phyloP scores from a whole-genome alignment of 2,113 vertebrate genomes.

The Zosterops borbonicus region DNA sequence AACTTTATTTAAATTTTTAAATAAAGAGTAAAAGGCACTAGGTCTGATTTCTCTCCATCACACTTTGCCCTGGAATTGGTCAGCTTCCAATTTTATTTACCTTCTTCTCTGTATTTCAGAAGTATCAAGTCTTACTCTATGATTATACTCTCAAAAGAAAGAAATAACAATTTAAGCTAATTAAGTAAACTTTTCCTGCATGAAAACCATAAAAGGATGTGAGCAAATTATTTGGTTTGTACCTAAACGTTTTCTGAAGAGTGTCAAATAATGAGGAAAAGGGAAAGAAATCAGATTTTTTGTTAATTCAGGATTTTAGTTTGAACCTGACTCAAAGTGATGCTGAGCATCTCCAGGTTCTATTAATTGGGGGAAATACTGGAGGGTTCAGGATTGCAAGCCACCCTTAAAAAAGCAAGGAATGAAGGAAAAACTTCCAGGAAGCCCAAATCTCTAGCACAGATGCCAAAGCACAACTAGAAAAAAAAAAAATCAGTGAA shows the following conservation, averaged over 20 bases:
- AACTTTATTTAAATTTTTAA: background rate
- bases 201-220: background rate
- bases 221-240: background rate
- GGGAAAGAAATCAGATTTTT: background rate
- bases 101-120: background rate
- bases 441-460: accelerated
- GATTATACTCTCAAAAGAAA: background rate
- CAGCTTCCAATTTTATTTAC: background rate
- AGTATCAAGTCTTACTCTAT: background rate
- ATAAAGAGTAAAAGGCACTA: background rate
- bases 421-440: background rate
- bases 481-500: background rate
- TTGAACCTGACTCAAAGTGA: background rate
- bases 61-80: background rate
- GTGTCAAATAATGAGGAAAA: background rate
- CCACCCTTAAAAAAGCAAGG: background rate
- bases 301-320: background rate
- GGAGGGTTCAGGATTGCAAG: background rate
- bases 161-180: background rate
- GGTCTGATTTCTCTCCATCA: background rate
- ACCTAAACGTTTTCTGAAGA: background rate
- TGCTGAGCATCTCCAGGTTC: background rate
- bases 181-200: background rate
- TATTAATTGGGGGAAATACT: background rate
- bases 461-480: background rate